Evolutionary conservation across 2,888 invertebrate species (phyloP).

Genomic region (Tachystola acroxantha): DNA sequence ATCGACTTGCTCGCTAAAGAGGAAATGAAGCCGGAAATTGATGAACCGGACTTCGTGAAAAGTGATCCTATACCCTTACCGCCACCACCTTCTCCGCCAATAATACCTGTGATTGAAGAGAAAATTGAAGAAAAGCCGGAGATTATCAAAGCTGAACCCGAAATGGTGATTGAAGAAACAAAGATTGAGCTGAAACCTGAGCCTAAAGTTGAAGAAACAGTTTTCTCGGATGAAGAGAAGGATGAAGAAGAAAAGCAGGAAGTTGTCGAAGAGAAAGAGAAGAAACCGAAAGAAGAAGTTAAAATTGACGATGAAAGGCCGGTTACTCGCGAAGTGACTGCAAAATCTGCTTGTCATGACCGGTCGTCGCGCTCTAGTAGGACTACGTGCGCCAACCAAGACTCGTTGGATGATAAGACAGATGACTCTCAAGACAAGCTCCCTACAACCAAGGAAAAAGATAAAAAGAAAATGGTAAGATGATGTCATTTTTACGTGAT

Average conservation of each 20-base stretch:
- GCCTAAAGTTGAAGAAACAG: conserved; percentile 19
- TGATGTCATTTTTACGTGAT: too few relatives aligned
- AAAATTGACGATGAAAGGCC: conserved; percentile 36
- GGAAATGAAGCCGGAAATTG: conserved; percentile 62
- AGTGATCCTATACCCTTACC: conserved; percentile 23
- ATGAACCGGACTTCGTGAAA: conserved; percentile 57
- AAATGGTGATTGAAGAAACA: conserved; percentile 25
- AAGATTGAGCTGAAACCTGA: conserved; percentile 29
- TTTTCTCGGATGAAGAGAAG: conserved; percentile 37
- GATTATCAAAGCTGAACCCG: conserved; percentile 12
- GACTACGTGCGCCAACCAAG: conserved; percentile 52
- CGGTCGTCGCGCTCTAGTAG: conserved; percentile 63
- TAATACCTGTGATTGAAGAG: conserved; percentile 22
- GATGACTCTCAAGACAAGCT: conserved; percentile 71
- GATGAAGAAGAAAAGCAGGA: conserved; percentile 32
- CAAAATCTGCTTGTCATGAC: conserved; percentile 66
- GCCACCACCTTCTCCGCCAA: background rate
- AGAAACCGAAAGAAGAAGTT: conserved; percentile 15
- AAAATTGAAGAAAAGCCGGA: conserved; percentile 25
- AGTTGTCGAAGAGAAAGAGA: conserved; percentile 27
- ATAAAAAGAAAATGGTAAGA: conserved; percentile 76
- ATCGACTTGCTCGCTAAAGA: conserved; percentile 66
- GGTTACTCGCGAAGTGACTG: conserved; percentile 46
- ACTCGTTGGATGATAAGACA: conserved; percentile 70
- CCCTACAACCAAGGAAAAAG: conserved; percentile 51